Evolutionary conservation across 2,113 vertebrate genomes (phyloP), one percentile per base, ranked within the genome.

Genomic region (Cettia cetti): DNA sequence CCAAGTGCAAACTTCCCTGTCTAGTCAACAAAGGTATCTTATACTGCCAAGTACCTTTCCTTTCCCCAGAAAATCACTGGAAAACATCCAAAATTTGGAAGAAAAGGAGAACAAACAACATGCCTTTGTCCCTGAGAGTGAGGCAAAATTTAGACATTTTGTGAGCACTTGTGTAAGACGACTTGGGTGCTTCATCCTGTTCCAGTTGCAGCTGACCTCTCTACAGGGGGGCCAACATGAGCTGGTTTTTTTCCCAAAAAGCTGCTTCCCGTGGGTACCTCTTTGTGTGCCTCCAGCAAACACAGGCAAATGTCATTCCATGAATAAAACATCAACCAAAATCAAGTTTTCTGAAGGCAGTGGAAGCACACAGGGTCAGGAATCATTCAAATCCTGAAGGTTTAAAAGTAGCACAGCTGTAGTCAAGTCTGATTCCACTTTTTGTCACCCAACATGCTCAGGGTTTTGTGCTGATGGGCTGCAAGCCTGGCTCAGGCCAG

Each of bases 231-330:
- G 11, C 35, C 50, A 40, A 49, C 9, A 31, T 0, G 5, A 89
- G 37, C 35, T 61, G 59, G 2, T 39, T 61, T 61, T 39, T 39
- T 19, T 57, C 47, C 50, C 64, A 61, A 57, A 94, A 77, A n/a
- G 15, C 49, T 37, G 0, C 57, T 60, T 40, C 50, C 35, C 0
- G 0, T 44, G 27, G 6, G 27, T 17, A 50, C 20, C 20, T 10
- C 26, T 77, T 37, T 77, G 33, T 2, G 0, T 59, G 52, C 63
- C 64, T 81, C 77, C 60, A 70, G 54, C 22, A 84, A 77, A 35
- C 27, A 49, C 3, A 75, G 8, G 16, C 11, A 42, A 86, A 75
- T 17, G 45, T 40, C 50, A 57, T 42, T 24, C 68, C 59, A 81
- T 6, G 0, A 61, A 50, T 61, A 57, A 69, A 86, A 8, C 21